These are phyloP conservation scores for Dermolepida albohirtum DNA, from an alignment of 2,888 invertebrate species.

Conservation along the genomic window DNA sequence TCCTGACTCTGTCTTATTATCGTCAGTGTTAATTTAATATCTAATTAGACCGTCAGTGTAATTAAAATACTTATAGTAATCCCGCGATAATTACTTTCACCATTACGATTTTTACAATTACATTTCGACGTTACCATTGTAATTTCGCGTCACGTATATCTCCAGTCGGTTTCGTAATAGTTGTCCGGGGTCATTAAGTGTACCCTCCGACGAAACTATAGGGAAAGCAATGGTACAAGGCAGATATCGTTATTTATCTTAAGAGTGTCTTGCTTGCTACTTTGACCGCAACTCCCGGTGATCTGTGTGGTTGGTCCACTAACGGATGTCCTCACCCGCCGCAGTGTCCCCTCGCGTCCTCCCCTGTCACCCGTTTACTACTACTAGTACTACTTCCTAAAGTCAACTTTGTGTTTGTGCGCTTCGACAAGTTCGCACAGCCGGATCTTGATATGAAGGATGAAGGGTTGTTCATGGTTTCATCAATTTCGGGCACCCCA, in stretches of 20 bases:
- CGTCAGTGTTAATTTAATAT: neutral
- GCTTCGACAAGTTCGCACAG: slow-evolving; percentile 61
- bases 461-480: slow-evolving; percentile 62
- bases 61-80: slow-evolving; percentile 11
- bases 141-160: slow-evolving; percentile 57
- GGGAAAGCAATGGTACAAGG: slow-evolving; percentile 52
- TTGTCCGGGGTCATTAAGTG: slow-evolving; percentile 64
- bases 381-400: slow-evolving; percentile 46
- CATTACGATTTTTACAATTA: slow-evolving; percentile 55
- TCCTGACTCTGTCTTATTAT: no score
- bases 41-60: neutral
- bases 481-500: slow-evolving; percentile 54
- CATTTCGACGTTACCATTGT: slow-evolving; percentile 48
- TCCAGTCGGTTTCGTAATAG: slow-evolving; percentile 56
- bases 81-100: slow-evolving; percentile 21
- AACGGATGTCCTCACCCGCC: slow-evolving; percentile 53
- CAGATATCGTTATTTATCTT: slow-evolving; percentile 66
- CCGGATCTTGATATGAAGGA: slow-evolving; percentile 62
- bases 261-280: slow-evolving; percentile 59
- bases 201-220: slow-evolving; percentile 48
- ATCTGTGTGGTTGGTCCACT: slow-evolving; percentile 61
- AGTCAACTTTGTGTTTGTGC: slow-evolving; percentile 61
- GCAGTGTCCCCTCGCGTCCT: neutral
- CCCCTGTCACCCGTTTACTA: neutral
- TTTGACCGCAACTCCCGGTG: slow-evolving; percentile 62